Base-by-base conservation (phyloP, 92 coral and sea anemone genomes). In the Phenganax marumi region DNA sequence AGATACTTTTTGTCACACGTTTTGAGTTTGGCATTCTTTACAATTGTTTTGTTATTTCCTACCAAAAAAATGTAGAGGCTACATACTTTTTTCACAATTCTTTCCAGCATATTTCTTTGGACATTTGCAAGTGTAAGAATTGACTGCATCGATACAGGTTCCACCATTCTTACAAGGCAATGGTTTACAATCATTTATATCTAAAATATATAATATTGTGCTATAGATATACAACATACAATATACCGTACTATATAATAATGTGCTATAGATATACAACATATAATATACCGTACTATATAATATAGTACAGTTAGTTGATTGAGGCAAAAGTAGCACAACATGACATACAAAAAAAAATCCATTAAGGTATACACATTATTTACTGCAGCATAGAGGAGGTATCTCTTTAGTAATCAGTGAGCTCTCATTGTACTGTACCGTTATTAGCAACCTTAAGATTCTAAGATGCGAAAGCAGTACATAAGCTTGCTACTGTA, bases 51-150 rank as follows among this genome's bases (percentile, higher is more conserved):
- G n/a, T n/a, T n/a, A n/a, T n/a, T n/a, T n/a, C n/a, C n/a, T 16
- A 61, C 68, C 8, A 61, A 70, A 26, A 53, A 56, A 57, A 52
- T 10, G 26, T 10, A 14, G 19, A 70, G 11, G 21, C 22, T 73
- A 54, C 73, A 17, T 78, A 78, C 83, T 78, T 33, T 78, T 78
- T 63, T 78, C 83, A 21, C 83, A 78, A 18, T 78, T 78, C 33
- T 61, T 78, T 33, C 83, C 83, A 48, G 72, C 73, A 50, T 78
- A 78, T 63, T 78, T 78, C 73, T 78, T 78, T 22, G 55, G 51
- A 47, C 83, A 78, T 78, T 78, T 78, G 47, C 83, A 78, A 2
- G 60, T 0, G 68, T 78, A 78, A 22, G 83, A 78, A 22, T 78
- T 78, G 8, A 78, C 83, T 26, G 46, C 72, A 63, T 78, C 83